Percentiles rank a stretch among this genome's conserved stretches.
Conservation (phyloP, 1,140 invertebrate species). For the Dendroctonus valens region DNA sequence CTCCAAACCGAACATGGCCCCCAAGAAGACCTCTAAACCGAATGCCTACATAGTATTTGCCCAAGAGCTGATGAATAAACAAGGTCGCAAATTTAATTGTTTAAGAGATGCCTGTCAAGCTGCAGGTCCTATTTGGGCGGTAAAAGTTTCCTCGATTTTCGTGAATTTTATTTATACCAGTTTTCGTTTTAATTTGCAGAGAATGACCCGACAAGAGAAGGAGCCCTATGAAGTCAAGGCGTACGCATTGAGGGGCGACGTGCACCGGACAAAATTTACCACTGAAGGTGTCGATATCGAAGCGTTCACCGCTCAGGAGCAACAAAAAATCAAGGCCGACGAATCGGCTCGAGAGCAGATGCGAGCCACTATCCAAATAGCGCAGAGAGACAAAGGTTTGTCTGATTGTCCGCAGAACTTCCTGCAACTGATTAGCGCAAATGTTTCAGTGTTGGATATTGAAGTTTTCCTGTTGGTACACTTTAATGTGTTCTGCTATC, state of each 20-base stretch:
- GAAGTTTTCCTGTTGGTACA: constrained; percentile 52
- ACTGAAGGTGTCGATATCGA: constrained; percentile 36
- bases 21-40: too few relatives aligned
- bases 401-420: background rate
- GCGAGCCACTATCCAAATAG: constrained; percentile 16
- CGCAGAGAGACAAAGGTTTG: constrained; percentile 9
- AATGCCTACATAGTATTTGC: too few relatives aligned
- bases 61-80: too few relatives aligned
- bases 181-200: constrained; percentile 18
- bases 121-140: too few relatives aligned
- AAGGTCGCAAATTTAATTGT: too few relatives aligned
- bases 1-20: too few relatives aligned
- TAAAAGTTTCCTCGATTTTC: constrained; percentile 4
- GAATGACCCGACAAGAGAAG: constrained; percentile 34
- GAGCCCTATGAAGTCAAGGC: constrained; percentile 37
- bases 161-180: constrained; percentile 4
- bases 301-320: constrained; percentile 22
- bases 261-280: constrained; percentile 18
- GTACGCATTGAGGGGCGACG: constrained; percentile 13
- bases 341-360: constrained; percentile 25
- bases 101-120: too few relatives aligned
- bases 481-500: constrained; percentile 50
- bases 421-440: background rate
- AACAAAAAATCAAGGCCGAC: constrained; percentile 21
- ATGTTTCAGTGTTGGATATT: constrained; percentile 39